A percentile compares a stretch with the other conserved stretches of the same genome.
phyloP scores from a whole-genome alignment of 1,140 invertebrate genomes.

The Oryzaephilus surinamensis region DNA sequence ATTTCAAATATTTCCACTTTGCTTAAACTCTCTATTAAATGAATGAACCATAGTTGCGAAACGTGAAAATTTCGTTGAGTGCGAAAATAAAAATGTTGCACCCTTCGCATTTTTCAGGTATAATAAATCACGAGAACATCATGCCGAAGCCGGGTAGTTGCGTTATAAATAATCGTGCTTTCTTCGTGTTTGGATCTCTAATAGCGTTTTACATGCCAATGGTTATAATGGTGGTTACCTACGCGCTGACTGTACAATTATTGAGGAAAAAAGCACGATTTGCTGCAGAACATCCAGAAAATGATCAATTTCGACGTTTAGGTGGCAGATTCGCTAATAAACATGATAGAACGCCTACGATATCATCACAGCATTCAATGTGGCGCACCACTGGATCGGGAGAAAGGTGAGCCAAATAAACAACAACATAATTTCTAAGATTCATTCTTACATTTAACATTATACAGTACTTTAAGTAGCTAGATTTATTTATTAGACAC shows the following conservation, averaged over 20 bases:
- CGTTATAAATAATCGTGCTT: constrained; percentile 76
- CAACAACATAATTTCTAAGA: too few relatives aligned
- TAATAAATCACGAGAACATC: constrained; percentile 62
- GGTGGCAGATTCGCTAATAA: constrained; percentile 50
- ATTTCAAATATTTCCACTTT: constrained; percentile 2
- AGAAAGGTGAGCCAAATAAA: constrained; percentile 21
- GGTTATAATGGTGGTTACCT: constrained; percentile 83
- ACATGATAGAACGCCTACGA: constrained; percentile 37
- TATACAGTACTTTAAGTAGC: too few relatives aligned
- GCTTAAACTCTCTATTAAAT: too few relatives aligned
- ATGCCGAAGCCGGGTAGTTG: constrained; percentile 64
- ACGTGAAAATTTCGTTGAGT: too few relatives aligned
- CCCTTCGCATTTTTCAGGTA: too few relatives aligned
- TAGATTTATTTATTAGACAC: too few relatives aligned
- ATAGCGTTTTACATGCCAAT: constrained; percentile 90
- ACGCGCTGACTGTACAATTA: constrained; percentile 77
- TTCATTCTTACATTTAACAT: too few relatives aligned
- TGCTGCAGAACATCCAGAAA: constrained; percentile 49
- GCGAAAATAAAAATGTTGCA: too few relatives aligned
- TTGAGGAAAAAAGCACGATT: constrained; percentile 62
- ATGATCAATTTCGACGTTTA: constrained; percentile 46
- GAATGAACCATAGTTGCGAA: too few relatives aligned
- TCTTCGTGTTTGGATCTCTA: constrained; percentile 80
- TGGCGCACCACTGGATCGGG: constrained; percentile 40
- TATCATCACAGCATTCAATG: constrained; percentile 28